These are phyloP conservation scores for Condylura cristata DNA, from an alignment of 2,113 vertebrate genomes.

Conservation along the genomic window DNA sequence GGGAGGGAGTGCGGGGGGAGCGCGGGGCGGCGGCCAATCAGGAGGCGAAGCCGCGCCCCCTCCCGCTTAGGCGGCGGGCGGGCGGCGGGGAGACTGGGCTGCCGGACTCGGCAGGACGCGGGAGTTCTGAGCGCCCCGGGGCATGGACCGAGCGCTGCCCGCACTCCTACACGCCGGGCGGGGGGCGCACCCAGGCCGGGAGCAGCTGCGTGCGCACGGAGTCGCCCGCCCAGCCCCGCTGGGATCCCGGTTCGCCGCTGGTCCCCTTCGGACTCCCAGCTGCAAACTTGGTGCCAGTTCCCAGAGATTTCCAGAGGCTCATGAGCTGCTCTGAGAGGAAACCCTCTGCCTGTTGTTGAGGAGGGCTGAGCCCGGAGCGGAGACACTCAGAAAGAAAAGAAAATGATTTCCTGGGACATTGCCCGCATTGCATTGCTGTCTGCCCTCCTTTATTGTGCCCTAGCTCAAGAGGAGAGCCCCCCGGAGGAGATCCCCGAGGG, in stretches of 20 bases:
- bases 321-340: slow-evolving; percentile 67
- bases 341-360: slow-evolving; percentile 46
- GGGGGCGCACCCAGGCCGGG: slow-evolving; percentile 58
- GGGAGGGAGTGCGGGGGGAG: too few species aligned
- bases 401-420: slow-evolving; percentile 67
- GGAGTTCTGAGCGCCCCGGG: slow-evolving; percentile 33
- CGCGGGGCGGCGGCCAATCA: slow-evolving; percentile 50
- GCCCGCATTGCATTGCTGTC: slow-evolving; percentile 74
- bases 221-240: slow-evolving; percentile 34
- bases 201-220: slow-evolving; percentile 69
- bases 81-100: background rate
- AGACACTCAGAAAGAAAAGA: background rate
- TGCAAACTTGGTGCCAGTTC: background rate
- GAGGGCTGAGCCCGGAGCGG: slow-evolving; percentile 20
- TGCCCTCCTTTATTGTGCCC: slow-evolving; percentile 72
- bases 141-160: slow-evolving; percentile 50
- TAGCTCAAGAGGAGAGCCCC: slow-evolving; percentile 81
- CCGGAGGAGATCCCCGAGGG: slow-evolving; percentile 91
- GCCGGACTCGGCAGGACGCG: background rate
- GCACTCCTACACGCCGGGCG: slow-evolving; percentile 67
- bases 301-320: background rate
- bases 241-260: background rate
- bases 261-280: background rate
- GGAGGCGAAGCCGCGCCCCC: slow-evolving; percentile 37
- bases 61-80: background rate